phyloP scores from a whole-genome alignment of 2,113 vertebrate species.

The Chitala chitala region DNA sequence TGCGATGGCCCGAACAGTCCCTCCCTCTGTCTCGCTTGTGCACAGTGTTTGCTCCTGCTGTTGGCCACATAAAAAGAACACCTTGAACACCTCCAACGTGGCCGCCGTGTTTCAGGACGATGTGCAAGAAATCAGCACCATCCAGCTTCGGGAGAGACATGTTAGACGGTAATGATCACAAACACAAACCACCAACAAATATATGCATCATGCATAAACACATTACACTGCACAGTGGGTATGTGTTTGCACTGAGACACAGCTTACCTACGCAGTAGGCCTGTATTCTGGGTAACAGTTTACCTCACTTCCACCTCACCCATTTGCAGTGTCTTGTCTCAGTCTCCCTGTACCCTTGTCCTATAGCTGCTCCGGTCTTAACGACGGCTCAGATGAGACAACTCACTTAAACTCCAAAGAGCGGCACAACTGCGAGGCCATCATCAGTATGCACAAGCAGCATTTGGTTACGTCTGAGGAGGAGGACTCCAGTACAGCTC shows the following conservation, averaged over 20 bases:
- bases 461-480: no score
- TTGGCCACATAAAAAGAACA: constrained; percentile 79
- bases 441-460: not conserved
- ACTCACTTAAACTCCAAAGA: not conserved
- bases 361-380: not conserved
- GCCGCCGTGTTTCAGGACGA: constrained; percentile 63
- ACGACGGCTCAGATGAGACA: not conserved
- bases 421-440: not conserved
- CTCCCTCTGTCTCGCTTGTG: constrained; percentile 70
- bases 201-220: not conserved
- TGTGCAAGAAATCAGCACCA: constrained; percentile 89
- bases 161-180: constrained; percentile 72
- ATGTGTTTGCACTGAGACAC: not conserved
- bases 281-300: no score
- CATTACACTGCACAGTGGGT: not conserved
- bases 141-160: constrained; percentile 83
- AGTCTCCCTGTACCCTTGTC: not conserved
- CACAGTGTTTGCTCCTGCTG: constrained; percentile 79
- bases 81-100: constrained; percentile 71
- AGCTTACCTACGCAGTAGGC: no score
- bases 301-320: no score
- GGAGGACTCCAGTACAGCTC: no score
- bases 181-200: constrained; percentile 1
- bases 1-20: constrained; percentile 69
- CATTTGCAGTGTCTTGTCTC: not conserved